Percentiles rank a stretch among this genome's conserved stretches.
Evolutionary conservation across 2,113 vertebrate species (phyloP).

Genomic region (Meriones unguiculatus): DNA sequence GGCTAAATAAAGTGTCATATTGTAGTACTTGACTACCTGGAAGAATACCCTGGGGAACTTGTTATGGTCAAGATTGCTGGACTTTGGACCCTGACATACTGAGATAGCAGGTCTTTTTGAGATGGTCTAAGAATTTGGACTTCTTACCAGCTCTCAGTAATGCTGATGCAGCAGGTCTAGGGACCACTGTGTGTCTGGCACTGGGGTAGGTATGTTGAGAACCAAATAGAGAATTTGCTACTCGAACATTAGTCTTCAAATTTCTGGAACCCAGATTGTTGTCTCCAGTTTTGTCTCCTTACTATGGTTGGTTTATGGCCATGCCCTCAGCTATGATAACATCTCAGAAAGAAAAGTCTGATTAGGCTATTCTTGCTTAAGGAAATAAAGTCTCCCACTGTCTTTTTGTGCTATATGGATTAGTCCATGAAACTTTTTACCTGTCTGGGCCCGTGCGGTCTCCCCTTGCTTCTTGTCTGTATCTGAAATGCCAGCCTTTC

Average conservation of each 20-base stretch:
- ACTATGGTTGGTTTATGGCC: background rate
- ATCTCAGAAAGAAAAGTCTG: background rate
- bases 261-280: background rate
- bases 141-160: conserved; percentile 26
- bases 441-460: background rate
- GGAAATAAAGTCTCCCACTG: background rate
- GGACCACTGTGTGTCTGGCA: background rate
- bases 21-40: background rate
- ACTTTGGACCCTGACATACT: background rate
- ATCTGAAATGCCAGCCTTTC: background rate
- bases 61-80: background rate
- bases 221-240: background rate
- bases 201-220: background rate
- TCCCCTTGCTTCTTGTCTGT: background rate
- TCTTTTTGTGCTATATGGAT: background rate
- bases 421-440: background rate
- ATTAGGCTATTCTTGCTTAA: background rate
- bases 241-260: background rate
- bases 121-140: background rate
- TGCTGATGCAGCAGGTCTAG: background rate
- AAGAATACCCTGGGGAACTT: background rate
- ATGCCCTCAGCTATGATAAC: background rate
- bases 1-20: background rate
- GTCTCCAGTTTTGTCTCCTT: background rate
- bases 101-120: background rate